Percentiles rank a stretch among this genome's conserved stretches.
Evolutionary conservation across 2,888 invertebrate species (phyloP).

Genomic region (Periphyllus acericola): DNA sequence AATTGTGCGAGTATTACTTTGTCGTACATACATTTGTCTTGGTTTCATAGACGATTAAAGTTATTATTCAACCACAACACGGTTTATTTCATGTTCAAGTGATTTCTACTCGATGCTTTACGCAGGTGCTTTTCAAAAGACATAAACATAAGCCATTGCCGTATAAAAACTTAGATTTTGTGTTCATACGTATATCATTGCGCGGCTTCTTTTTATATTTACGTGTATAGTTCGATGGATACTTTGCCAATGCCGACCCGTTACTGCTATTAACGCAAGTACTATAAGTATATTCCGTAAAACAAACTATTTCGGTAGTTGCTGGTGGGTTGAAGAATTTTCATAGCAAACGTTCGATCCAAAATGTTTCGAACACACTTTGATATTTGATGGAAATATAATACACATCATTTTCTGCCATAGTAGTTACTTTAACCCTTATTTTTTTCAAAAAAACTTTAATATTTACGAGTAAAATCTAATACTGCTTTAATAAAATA

Average conservation of each 20-base stretch:
- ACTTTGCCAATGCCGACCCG: not conserved
- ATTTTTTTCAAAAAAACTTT: slow-evolving; percentile 16
- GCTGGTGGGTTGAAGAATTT: not conserved
- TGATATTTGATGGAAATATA: slow-evolving; percentile 24
- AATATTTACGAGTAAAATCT: slow-evolving; percentile 8
- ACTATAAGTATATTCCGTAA: not conserved
- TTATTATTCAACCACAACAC: no score
- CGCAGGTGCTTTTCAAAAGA: not conserved
- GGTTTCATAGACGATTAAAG: no score
- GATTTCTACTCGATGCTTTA: not conserved
- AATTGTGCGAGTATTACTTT: no score
- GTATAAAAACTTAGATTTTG: not conserved
- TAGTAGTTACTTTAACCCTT: not conserved
- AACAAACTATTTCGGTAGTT: slow-evolving; percentile 33
- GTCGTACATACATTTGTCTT: no score
- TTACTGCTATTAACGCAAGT: no score
- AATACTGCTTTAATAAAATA: slow-evolving; percentile 25
- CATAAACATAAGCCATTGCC: not conserved
- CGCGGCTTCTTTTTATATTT: not conserved
- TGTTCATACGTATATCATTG: not conserved
- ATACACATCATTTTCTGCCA: not conserved
- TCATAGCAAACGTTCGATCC: not conserved
- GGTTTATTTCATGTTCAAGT: not conserved
- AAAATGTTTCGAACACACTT: slow-evolving; percentile 31
- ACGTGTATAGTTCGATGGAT: not conserved